Base-by-base conservation (phyloP, 2,797 vertebrate genomes). In the Alauda arvensis region DNA sequence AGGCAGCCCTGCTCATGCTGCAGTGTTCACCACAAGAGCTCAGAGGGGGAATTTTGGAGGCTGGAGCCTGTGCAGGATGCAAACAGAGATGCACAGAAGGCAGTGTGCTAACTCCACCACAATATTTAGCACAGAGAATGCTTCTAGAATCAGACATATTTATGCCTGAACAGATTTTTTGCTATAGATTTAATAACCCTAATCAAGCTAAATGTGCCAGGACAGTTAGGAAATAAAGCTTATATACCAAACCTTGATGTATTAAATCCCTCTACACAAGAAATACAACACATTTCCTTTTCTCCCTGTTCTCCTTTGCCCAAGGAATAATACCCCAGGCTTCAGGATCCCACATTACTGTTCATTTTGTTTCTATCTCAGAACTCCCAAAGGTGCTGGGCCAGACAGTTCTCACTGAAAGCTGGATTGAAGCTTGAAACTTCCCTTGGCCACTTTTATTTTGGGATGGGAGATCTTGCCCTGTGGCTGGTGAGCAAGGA, bases 1-100 rank as follows among this genome's bases (percentile, higher is more conserved):
- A 9, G 6, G 6, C 52, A 52, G 52, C 18, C 21, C 6, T 4
- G 29, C 18, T n/a, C 0, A 0, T 10, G 49, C 0, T 51, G 43
- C 69, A 16, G 26, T 1, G 14, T 10, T 21, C 5, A 9, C 24
- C 17, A 57, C 51, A 42, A 69, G 5, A 70, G 69, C 18, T 75
- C 57, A 49, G 20, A 7, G 12, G 9, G 0, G 3, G 14, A 3
- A 15, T 15, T 43, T 24, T 2, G 26, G 63, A 72, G 34, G 53
- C 46, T 61, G 46, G 37, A 65, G 34, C 10, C 49, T 6, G 6
- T 1, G 6, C 10, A 87, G 26, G 40, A 68, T 24, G 29, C 62
- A 83, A 55, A 51, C 2, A 39, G 7, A 48, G 56, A 60, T 12
- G 49, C 39, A 63, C 26, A 81, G 14, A 65, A 40, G 46, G 61